These are phyloP conservation scores for Parascotia fuliginaria DNA, from an alignment of 2,888 invertebrate species.

Conservation along the genomic window DNA sequence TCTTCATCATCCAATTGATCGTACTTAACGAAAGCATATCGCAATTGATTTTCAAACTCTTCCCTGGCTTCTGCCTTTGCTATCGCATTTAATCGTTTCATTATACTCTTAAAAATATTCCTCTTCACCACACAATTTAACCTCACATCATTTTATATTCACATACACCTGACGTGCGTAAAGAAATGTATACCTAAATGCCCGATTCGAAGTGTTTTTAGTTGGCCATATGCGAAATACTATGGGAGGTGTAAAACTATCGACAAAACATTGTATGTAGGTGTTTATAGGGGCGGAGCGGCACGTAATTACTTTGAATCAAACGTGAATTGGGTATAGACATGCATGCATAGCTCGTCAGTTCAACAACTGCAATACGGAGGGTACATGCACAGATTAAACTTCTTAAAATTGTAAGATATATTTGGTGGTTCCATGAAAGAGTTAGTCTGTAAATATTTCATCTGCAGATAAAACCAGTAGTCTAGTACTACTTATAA, in stretches of 20 bases:
- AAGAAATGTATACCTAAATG: background rate
- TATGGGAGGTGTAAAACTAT: slow-evolving; percentile 72
- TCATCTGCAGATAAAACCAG: no score
- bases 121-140: background rate
- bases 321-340: slow-evolving; percentile 37
- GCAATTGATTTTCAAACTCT: slow-evolving; percentile 75
- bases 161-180: background rate
- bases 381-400: background rate
- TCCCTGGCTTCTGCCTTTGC: slow-evolving; percentile 74
- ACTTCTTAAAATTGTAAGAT: no score
- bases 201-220: slow-evolving; percentile 15
- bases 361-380: background rate
- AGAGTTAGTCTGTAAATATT: no score
- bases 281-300: slow-evolving; percentile 43
- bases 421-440: no score
- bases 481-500: no score
- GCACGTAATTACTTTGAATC: slow-evolving; percentile 46
- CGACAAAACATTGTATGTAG: slow-evolving; percentile 72
- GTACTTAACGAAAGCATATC: slow-evolving; percentile 72
- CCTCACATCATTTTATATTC: background rate
- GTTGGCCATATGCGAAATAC: slow-evolving; percentile 42
- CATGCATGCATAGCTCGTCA: slow-evolving; percentile 36
- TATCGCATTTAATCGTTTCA: slow-evolving; percentile 54
- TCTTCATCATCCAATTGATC: slow-evolving; percentile 72
- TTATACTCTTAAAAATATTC: no score